These are phyloP conservation scores for Chrysolina haemoptera DNA, from an alignment of 2,888 invertebrate species.

Conservation along the genomic window DNA sequence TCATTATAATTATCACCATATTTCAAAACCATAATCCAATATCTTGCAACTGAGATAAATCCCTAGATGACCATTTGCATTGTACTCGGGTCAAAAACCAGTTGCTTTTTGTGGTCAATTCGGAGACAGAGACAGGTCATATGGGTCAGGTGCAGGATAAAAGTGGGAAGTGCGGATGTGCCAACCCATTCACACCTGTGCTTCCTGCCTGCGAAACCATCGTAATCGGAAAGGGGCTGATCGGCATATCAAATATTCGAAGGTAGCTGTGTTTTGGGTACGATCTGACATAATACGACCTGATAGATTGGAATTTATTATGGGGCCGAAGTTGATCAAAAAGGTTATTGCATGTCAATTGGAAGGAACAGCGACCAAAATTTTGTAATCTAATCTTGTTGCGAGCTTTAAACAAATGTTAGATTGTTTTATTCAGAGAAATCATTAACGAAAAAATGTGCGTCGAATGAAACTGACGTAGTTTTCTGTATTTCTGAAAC, in stretches of 20 bases:
- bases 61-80: not conserved
- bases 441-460: too few relatives aligned
- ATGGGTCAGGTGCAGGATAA: slow-evolving; percentile 18
- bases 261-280: slow-evolving; percentile 7
- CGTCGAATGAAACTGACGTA: too few relatives aligned
- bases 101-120: slow-evolving; percentile 1
- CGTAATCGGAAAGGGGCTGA: slow-evolving; percentile 16
- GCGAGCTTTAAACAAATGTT: too few relatives aligned
- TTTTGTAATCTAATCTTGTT: too few relatives aligned
- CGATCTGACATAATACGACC: not conserved
- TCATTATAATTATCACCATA: too few relatives aligned
- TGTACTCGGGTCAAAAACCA: not conserved
- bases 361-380: not conserved
- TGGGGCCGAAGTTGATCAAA: not conserved
- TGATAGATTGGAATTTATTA: not conserved
- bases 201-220: slow-evolving; percentile 29
- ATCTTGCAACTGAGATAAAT: too few relatives aligned
- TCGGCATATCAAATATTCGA: slow-evolving; percentile 24
- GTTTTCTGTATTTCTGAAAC: too few relatives aligned
- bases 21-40: too few relatives aligned
- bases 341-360: not conserved
- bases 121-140: slow-evolving; percentile 6
- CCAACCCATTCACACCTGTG: slow-evolving; percentile 29
- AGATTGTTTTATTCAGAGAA: too few relatives aligned
- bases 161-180: slow-evolving; percentile 27